Evolutionary conservation across 2,888 invertebrate species (phyloP).

Genomic region (Barypeithes pellucidus): DNA sequence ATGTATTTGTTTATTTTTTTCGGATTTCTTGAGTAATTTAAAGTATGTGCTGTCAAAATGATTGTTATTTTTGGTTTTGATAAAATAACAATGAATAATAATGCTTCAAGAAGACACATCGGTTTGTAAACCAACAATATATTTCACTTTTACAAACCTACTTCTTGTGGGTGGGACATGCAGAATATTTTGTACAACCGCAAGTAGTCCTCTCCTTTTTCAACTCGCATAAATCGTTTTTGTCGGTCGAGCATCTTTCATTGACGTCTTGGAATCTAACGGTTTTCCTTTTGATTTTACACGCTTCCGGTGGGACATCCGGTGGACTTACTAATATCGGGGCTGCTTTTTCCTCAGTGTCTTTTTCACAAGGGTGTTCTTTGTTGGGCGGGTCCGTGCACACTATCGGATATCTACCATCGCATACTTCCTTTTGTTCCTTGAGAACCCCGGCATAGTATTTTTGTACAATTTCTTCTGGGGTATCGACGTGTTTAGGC

Average conservation of each 20-base stretch:
- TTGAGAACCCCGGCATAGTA: constrained; percentile 66
- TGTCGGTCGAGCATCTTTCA: constrained; percentile 63
- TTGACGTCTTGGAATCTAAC: constrained; percentile 65
- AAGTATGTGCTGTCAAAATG: too few species aligned
- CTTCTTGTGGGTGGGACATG: neutral
- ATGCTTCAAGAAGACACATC: neutral
- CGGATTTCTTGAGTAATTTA: too few species aligned
- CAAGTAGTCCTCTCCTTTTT: constrained; percentile 64
- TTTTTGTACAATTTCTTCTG: constrained; percentile 67
- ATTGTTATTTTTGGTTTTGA: neutral
- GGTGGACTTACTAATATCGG: constrained; percentile 65
- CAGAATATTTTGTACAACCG: constrained; percentile 65
- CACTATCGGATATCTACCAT: constrained; percentile 60
- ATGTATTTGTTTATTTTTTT: too few species aligned
- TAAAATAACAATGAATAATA: neutral
- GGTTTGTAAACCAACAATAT: neutral
- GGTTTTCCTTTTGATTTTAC: constrained; percentile 61
- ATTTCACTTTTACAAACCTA: neutral
- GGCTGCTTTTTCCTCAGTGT: constrained; percentile 56
- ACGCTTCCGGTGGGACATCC: constrained; percentile 63
- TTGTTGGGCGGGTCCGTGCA: constrained; percentile 60
- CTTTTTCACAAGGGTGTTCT: constrained; percentile 25
- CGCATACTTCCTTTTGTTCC: constrained; percentile 66
- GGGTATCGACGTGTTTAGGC: constrained; percentile 68
- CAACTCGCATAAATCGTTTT: constrained; percentile 65